Evolutionary conservation across 2,797 vertebrate species (phyloP), one percentile per base, ranked within the genome.

Genomic region (Arnoldichthys spilopterus): DNA sequence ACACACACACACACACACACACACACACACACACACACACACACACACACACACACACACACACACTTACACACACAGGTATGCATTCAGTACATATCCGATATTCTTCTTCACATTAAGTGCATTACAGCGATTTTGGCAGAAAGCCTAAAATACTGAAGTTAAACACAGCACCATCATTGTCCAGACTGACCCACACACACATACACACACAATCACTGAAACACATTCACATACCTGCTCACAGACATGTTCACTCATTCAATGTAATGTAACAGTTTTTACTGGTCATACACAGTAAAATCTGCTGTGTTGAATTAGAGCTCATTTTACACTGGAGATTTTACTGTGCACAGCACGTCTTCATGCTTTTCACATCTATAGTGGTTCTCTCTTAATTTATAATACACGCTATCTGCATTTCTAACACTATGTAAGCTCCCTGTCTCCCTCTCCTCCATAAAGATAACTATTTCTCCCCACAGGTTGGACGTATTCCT

Each of bases 401-500:
- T 58, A 15, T 22, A 72, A 20, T 77, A 54, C 79, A 84, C 81
- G 79, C 79, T 82, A 54, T 70, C 71, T 28, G 32, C 74, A 16
- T 77, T 75, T 67, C 11, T 43, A 9, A 0, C 53, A 80, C 30
- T 87, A 93, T 85, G 90, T 93, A 80, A 92, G 86, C 84, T 91
- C 84, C 76, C 76, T 90, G 78, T 91, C 87, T 51, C 75, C 63
- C 49, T 87, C 90, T 79, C 85, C 89, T 6, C 79, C 83, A 11
- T 90, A 91, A 74, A 89, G 82, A 76, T 92, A 92, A 13, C 85
- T 92, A 84, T 94, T 93, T 82, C 89, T 85, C 84, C 92, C 90
- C 0, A 91, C 90, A 0, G 90, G 92, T 72, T 94, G 92, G 49
- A 93, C 93, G 20, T 93, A 92, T 83, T 94, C 92, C 83, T 94